Percentiles rank a stretch among this genome's conserved stretches.
These are phyloP conservation scores for Sminthurinus aureus DNA, from an alignment of 2,888 invertebrate genomes.

Conservation along the genomic window DNA sequence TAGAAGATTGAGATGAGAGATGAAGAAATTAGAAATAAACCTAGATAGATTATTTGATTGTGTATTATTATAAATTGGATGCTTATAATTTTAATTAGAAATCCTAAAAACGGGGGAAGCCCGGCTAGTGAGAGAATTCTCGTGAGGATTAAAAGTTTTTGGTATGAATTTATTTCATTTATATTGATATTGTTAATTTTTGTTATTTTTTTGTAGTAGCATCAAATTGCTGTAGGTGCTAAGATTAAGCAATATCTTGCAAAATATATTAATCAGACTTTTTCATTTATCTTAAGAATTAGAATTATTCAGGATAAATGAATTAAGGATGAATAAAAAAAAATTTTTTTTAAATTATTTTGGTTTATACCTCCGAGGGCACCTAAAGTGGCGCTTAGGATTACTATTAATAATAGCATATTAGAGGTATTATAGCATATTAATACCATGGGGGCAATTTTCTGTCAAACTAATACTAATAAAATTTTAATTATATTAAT, in stretches of 20 bases:
- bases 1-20: conserved; percentile 17
- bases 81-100: conserved; percentile 44
- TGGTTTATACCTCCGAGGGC: conserved; percentile 46
- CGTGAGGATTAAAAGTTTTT: conserved; percentile 27
- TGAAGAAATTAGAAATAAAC: conserved; percentile 24
- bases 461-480: conserved; percentile 49
- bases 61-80: conserved; percentile 20
- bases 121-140: conserved; percentile 46
- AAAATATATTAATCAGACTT: conserved; percentile 44
- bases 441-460: conserved; percentile 49
- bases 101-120: conserved; percentile 47
- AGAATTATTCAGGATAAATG: conserved; percentile 48
- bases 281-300: conserved; percentile 11
- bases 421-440: conserved; percentile 6
- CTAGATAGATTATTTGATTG: not conserved
- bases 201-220: conserved; percentile 18
- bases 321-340: conserved; percentile 50
- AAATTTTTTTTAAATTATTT: conserved; percentile 42
- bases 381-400: conserved; percentile 31
- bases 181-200: conserved; percentile 18
- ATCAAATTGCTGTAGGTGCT: conserved; percentile 8
- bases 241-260: conserved; percentile 38
- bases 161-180: not conserved
- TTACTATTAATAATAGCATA: conserved; percentile 23
- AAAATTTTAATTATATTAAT: conserved; percentile 17